phyloP scores from a whole-genome alignment of 2,113 vertebrate species.

The Aviceda subcristata region DNA sequence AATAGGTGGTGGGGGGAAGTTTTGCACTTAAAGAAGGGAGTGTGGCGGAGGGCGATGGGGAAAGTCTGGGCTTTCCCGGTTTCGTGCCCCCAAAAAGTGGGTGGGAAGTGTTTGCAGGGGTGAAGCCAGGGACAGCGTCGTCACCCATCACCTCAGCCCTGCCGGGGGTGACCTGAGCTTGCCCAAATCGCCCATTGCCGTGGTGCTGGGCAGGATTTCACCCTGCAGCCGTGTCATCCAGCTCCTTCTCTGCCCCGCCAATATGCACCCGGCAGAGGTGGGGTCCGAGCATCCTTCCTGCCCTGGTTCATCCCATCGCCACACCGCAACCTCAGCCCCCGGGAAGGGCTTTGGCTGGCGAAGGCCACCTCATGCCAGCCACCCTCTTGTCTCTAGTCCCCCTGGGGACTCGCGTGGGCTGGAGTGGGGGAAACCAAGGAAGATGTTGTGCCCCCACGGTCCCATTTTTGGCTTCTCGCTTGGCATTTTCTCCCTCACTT shows the following conservation, averaged over 20 bases:
- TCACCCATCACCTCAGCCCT: not conserved
- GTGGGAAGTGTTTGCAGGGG: not conserved
- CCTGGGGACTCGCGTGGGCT: not conserved
- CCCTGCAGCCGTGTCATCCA: not conserved
- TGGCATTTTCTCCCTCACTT: not conserved
- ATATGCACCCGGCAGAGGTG: accelerated
- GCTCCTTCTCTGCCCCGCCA: not conserved
- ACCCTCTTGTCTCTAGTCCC: accelerated
- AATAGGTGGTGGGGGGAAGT: not conserved
- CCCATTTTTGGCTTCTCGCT: not conserved
- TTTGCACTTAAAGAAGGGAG: not conserved
- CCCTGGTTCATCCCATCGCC: accelerated
- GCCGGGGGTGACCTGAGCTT: not conserved
- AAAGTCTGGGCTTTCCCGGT: not conserved
- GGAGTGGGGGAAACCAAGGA: not conserved
- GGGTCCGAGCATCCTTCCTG: not conserved
- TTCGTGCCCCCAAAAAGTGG: not conserved
- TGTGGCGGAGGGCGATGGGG: accelerated
- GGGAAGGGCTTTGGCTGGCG: not conserved
- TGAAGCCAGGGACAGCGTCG: not conserved
- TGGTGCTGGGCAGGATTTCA: not conserved
- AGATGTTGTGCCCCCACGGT: accelerated
- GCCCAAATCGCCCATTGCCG: accelerated
- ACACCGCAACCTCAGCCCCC: not conserved
- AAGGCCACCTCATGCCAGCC: not conserved